phyloP scores from a whole-genome alignment of 2,797 vertebrate genomes.

The Dipus sagitta region DNA sequence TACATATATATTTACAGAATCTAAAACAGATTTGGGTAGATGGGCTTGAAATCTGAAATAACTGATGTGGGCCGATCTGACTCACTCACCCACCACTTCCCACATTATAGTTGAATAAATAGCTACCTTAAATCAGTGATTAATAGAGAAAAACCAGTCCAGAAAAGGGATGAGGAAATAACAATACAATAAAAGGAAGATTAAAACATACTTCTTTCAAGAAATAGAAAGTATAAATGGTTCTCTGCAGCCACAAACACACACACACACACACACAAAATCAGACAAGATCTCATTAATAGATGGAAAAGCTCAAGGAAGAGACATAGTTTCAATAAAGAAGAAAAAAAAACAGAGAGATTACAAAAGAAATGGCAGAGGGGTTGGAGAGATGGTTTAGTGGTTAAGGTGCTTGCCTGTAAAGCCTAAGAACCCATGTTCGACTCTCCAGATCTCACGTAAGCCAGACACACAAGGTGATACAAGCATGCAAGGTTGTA shows the following conservation, averaged over 20 bases:
- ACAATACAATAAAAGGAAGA: conserved; percentile 1
- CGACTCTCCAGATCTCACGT: too few species aligned
- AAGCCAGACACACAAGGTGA: too few species aligned
- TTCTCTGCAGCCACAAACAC: background rate
- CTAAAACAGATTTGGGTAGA: conserved; percentile 49
- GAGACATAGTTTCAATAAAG: conserved; percentile 1
- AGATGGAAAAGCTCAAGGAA: background rate
- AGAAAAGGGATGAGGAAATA: conserved; percentile 6
- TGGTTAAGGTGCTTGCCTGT: too few species aligned
- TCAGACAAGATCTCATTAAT: conserved; percentile 12
- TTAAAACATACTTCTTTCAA: background rate
- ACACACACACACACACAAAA: background rate
- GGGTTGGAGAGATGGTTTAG: background rate
- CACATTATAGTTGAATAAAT: conserved; percentile 46
- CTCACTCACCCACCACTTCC: conserved; percentile 54
- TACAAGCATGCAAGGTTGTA: too few species aligned
- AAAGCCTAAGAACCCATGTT: too few species aligned
- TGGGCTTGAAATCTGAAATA: conserved; percentile 59
- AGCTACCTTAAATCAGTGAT: conserved; percentile 52
- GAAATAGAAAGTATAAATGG: conserved; percentile 26
- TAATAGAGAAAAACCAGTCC: conserved; percentile 58
- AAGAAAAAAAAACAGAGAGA: background rate
- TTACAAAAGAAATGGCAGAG: conserved; percentile 17
- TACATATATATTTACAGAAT: too few species aligned
- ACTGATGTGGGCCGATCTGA: conserved; percentile 50